A percentile compares a stretch with the other conserved stretches of the same genome.
These are phyloP conservation scores for Myzus persicae DNA, from an alignment of 1,140 invertebrate species.

Conservation along the genomic window DNA sequence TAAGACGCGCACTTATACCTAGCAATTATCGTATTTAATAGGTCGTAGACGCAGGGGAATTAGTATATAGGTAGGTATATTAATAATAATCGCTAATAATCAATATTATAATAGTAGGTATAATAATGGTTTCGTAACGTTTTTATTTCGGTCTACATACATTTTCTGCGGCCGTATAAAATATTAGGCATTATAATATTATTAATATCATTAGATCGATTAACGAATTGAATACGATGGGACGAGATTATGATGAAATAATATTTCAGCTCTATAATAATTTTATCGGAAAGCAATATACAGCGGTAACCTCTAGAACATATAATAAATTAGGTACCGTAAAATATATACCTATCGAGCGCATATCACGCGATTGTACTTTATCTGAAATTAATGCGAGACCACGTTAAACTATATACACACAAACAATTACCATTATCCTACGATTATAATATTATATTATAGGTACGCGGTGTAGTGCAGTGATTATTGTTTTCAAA, in stretches of 20 bases:
- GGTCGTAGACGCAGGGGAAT: background rate
- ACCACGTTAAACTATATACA: background rate
- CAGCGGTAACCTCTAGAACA: background rate
- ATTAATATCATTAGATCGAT: background rate
- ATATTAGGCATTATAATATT: background rate
- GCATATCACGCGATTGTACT: background rate
- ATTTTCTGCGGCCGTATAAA: background rate
- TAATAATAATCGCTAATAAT: background rate
- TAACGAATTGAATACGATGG: background rate
- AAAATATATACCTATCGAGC: no score
- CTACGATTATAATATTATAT: no score
- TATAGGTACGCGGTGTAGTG: background rate
- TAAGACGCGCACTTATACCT: background rate
- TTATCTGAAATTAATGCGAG: background rate
- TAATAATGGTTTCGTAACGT: background rate
- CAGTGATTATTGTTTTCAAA: background rate
- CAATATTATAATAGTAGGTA: background rate
- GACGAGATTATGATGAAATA: background rate
- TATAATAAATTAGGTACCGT: conserved; percentile 4
- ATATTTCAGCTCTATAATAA: background rate
- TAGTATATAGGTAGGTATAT: conserved; percentile 9
- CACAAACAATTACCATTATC: background rate
- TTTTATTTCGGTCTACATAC: background rate
- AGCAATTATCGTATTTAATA: conserved; percentile 7
- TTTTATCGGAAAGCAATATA: no score